Conservation (phyloP, 2,113 vertebrate genomes). For the Loxodonta africana region DNA sequence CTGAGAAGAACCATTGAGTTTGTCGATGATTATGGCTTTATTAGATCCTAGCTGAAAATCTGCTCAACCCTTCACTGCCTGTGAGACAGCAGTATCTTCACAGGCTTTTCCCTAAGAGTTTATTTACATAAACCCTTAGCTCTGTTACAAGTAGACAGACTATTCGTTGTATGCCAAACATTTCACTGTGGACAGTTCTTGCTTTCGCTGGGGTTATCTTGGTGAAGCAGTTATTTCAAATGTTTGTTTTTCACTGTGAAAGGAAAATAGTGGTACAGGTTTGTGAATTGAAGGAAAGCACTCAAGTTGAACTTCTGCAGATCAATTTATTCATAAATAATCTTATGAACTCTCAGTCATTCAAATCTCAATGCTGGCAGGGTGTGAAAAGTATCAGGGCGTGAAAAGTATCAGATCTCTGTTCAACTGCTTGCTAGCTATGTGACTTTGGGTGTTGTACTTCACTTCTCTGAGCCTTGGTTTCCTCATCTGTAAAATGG, state of each 20-base stretch:
- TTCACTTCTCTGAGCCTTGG: neutral
- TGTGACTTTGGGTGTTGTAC: neutral
- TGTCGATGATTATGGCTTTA: neutral
- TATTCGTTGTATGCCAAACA: neutral
- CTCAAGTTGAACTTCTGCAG: neutral
- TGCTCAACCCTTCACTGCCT: neutral
- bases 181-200: neutral
- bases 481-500: neutral
- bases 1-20: neutral
- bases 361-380: neutral
- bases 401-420: neutral
- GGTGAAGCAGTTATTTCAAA: slow-evolving; percentile 26
- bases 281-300: neutral
- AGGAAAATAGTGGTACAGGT: neutral
- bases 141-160: neutral
- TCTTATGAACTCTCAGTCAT: neutral
- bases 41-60: neutral
- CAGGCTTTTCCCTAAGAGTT: neutral
- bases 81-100: slow-evolving; percentile 1
- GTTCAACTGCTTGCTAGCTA: neutral
- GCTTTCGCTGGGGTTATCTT: slow-evolving; percentile 6
- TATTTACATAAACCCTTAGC: neutral
- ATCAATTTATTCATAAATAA: slow-evolving; percentile 43
- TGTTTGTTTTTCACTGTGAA: neutral
- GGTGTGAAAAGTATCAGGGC: slow-evolving; percentile 1